Evolutionary conservation across 1,140 invertebrate genomes (phyloP).

Genomic region (Akabosia matsudoensis): DNA sequence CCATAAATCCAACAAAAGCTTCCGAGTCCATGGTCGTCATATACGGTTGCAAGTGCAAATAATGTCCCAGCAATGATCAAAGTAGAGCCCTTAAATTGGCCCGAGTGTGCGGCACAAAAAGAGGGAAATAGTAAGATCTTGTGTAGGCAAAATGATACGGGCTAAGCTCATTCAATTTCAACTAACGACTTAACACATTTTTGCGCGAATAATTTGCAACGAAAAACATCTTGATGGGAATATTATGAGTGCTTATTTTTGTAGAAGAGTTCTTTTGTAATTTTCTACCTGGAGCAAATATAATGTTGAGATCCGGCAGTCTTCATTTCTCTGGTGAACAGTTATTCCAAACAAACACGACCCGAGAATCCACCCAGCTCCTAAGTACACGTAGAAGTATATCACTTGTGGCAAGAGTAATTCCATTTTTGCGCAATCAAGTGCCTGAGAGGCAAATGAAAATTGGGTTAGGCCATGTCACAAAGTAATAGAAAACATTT

Average conservation of each 20-base stretch:
- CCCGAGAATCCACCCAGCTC: conserved; percentile 75
- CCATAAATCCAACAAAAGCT: conserved; percentile 49
- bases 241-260: background rate
- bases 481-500: too few relatives aligned
- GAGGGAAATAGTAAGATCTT: too few relatives aligned
- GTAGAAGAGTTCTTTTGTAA: background rate
- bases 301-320: conserved; percentile 78
- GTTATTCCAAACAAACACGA: conserved; percentile 76
- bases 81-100: conserved; percentile 59
- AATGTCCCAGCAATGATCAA: conserved; percentile 73
- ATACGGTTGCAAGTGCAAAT: conserved; percentile 72
- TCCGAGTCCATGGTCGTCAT: conserved; percentile 53
- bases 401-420: conserved; percentile 64
- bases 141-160: too few relatives aligned
- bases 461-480: too few relatives aligned
- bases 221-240: background rate
- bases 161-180: background rate
- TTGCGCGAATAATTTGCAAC: too few relatives aligned
- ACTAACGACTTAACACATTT: background rate
- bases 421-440: conserved; percentile 60
- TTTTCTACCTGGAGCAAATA: conserved; percentile 63
- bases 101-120: background rate
- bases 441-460: background rate
- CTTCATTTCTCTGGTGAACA: conserved; percentile 72
- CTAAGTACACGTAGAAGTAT: conserved; percentile 73